Base-by-base conservation (phyloP, 2,113 vertebrate species). In the Propithecus coquereli region DNA sequence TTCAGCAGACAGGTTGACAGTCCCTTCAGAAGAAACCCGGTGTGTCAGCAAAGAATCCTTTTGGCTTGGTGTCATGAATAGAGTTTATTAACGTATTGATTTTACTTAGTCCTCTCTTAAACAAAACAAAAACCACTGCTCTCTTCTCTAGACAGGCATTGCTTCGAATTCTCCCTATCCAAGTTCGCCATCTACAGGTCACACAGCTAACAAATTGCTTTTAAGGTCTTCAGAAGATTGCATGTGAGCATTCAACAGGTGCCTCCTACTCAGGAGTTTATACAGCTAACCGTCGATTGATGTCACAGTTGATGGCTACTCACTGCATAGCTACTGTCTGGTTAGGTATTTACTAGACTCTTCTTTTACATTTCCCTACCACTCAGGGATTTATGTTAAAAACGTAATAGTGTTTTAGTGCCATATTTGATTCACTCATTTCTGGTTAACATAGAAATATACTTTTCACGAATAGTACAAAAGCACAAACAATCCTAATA, bases 171-270 rank as follows among this genome's bases (percentile, higher is more conserved):
- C 52, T n/a, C 37, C 34, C 92, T 91, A 95, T 66, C 94, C 96
- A 96, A 97, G 95, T 30, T 82, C 83, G 94, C 94, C 96, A 97
- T 17, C 83, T 96, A 57, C 93, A 97, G 96, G 94, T 37, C 82
- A 74, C 2, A 50, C 0, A 5, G 45, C 23, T 83, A 83, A 54
- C 34, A 86, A 34, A 43, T 11, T 40, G 18, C 40, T 81, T 45
- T 73, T 34, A 65, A 91, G 30, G 18, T 54, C 66, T 59, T 43
- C 12, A 37, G 71, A 52, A 66, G 61, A 63, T 13, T 2, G 16
- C 52, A 1, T 14, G n/a, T 50, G 63, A 45, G n/a, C 68, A 68
- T 70, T 74, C 40, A 14, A 18, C 23, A 6, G 0, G 0, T 32
- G 70, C n/a, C 43, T 88, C 45, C 74, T 57, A 20, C 2, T n/a